Percentiles rank a stretch among this genome's conserved stretches.
These are phyloP conservation scores for Epirrita christyi DNA, from an alignment of 2,888 invertebrate genomes.

Conservation along the genomic window DNA sequence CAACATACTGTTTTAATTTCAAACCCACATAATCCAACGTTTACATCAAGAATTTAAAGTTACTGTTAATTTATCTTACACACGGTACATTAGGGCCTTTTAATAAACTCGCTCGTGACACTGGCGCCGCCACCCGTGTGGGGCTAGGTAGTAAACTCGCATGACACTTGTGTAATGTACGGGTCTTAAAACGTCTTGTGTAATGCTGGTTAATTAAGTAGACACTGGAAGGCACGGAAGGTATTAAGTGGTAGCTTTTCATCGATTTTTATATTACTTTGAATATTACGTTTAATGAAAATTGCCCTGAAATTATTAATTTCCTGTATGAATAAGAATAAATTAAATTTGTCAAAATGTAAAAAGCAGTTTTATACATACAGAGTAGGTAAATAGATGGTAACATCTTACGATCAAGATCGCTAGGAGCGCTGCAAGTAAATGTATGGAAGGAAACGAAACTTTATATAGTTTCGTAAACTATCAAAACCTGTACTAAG, in stretches of 20 bases:
- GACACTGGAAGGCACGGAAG: background rate
- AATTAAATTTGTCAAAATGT: too few relatives aligned
- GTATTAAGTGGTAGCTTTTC: slow-evolving; percentile 12
- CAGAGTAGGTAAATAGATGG: too few relatives aligned
- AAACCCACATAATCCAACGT: slow-evolving; percentile 7
- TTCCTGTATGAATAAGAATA: too few relatives aligned
- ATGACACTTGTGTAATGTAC: background rate
- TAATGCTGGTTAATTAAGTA: slow-evolving; percentile 27
- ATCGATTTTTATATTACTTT: slow-evolving; percentile 2
- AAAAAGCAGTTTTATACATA: too few relatives aligned
- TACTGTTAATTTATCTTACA: slow-evolving; percentile 31
- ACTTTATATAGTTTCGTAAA: too few relatives aligned
- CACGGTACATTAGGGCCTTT: slow-evolving; percentile 21
- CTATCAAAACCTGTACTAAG: too few relatives aligned
- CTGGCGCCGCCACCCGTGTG: slow-evolving; percentile 13
- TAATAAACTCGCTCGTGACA: slow-evolving; percentile 2
- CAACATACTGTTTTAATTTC: too few relatives aligned
- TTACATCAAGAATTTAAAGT: slow-evolving; percentile 35
- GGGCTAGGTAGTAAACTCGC: too few relatives aligned
- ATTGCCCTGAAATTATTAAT: too few relatives aligned
- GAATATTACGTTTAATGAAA: background rate
- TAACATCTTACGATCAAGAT: too few relatives aligned
- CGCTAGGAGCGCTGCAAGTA: too few relatives aligned
- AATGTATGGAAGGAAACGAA: too few relatives aligned
- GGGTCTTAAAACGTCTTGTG: slow-evolving; percentile 13